Evolutionary conservation across 2,888 invertebrate genomes (phyloP).

Genomic region (Itoplectis maculator): DNA sequence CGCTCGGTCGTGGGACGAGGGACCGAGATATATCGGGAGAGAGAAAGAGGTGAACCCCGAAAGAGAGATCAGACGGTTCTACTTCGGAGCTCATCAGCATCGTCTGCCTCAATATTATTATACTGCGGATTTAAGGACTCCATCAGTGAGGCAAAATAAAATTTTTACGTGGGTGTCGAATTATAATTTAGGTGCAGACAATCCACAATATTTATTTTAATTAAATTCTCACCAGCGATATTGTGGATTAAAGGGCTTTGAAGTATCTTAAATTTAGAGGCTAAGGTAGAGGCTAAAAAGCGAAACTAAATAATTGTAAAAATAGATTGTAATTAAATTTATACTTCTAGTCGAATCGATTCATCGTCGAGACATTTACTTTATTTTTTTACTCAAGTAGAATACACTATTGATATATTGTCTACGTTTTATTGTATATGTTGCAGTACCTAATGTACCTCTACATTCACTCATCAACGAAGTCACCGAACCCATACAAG

Average conservation of each 20-base stretch:
- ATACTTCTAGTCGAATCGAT: background rate
- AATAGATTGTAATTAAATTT: background rate
- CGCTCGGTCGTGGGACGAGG: slow-evolving; percentile 39
- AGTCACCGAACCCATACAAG: slow-evolving; percentile 30
- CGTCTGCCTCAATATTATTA: background rate
- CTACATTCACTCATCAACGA: slow-evolving; percentile 25
- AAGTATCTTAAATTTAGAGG: too few relatives aligned
- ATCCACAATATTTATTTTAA: too few relatives aligned
- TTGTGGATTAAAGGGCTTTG: too few relatives aligned
- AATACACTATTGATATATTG: background rate
- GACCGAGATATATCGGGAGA: slow-evolving; percentile 31
- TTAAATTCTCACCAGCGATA: too few relatives aligned
- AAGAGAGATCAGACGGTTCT: slow-evolving; percentile 49
- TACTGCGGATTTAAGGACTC: background rate
- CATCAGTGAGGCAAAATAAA: background rate
- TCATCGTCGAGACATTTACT: background rate
- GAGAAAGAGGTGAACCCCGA: slow-evolving; percentile 19
- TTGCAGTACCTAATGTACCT: background rate
- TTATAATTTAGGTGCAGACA: too few relatives aligned
- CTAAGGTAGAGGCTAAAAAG: too few relatives aligned
- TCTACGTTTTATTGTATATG: background rate
- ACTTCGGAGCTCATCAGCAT: slow-evolving; percentile 1
- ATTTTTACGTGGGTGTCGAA: too few relatives aligned
- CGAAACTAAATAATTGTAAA: background rate
- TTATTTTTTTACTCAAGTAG: background rate